Conservation (phyloP, 2,797 vertebrate genomes). For the Sebastes vulpes region DNA sequence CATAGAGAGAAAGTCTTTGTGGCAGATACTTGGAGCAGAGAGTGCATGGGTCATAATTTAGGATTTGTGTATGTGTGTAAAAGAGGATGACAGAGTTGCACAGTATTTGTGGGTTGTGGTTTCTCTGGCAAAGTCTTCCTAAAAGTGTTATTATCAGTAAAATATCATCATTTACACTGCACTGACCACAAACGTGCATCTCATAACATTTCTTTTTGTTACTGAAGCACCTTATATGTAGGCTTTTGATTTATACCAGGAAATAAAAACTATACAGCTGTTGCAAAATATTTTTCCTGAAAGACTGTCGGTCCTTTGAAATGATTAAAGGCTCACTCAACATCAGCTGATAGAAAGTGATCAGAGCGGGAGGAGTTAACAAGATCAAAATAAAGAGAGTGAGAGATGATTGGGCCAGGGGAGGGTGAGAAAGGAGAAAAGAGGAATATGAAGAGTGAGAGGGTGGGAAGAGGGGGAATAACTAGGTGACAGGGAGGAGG, state of each 20-base stretch:
- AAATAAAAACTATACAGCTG: not conserved
- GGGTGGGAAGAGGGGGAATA: conserved; percentile 16
- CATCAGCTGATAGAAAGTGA: conserved; percentile 19
- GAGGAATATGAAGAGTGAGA: conserved; percentile 10
- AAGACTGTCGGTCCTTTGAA: not conserved
- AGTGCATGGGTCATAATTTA: not conserved
- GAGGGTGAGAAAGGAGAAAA: not conserved
- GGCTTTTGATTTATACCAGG: not conserved
- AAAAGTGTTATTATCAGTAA: not conserved
- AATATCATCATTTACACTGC: not conserved
- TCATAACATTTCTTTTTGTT: not conserved
- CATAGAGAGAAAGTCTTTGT: conserved; percentile 1
- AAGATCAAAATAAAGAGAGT: not conserved
- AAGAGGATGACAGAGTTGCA: not conserved
- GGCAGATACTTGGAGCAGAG: conserved; percentile 26
- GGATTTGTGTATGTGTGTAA: not conserved
- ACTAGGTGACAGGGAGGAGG: conserved; percentile 46
- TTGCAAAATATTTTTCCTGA: not conserved
- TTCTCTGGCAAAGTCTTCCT: not conserved
- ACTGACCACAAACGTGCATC: not conserved
- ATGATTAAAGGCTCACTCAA: conserved; percentile 12
- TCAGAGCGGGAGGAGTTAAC: conserved; percentile 2
- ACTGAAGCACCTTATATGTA: not conserved
- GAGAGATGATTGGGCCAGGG: not conserved
- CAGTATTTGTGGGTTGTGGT: not conserved